Evolutionary conservation across 2,113 vertebrate genomes (phyloP).

Genomic region (Gymnarchus niloticus): DNA sequence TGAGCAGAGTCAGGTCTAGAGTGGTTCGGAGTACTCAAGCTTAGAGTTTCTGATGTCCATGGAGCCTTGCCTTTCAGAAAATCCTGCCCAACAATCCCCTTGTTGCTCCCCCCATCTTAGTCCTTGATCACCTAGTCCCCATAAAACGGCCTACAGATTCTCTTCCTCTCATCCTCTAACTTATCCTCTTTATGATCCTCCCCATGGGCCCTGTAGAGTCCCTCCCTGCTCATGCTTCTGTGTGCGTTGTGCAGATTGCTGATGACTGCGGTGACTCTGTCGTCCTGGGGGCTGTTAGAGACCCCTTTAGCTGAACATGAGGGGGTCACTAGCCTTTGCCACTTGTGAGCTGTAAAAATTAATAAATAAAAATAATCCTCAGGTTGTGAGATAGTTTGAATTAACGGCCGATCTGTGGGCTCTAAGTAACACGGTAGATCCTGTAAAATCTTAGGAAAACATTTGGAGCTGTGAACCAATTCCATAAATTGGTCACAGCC

Average conservation of each 20-base stretch:
- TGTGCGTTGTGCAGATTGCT: too few species aligned
- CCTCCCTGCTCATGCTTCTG: neutral
- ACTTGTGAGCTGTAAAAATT: neutral
- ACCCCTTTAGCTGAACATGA: neutral
- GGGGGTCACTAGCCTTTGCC: neutral
- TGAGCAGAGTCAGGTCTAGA: neutral
- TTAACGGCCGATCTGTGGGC: constrained; percentile 31
- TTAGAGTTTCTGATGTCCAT: neutral
- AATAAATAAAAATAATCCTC: neutral
- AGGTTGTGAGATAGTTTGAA: neutral
- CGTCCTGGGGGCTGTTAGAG: neutral
- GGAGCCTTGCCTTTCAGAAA: neutral
- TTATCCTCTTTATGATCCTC: neutral
- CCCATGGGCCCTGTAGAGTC: neutral
- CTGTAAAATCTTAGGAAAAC: constrained; percentile 16
- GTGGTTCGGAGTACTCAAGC: neutral
- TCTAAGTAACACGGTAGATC: constrained; percentile 7
- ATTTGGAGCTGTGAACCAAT: constrained; percentile 16
- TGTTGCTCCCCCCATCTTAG: neutral
- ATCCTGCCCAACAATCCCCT: neutral
- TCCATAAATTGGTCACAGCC: constrained; percentile 27
- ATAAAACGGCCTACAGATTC: too few species aligned
- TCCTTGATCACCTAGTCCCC: too few species aligned
- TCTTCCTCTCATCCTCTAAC: neutral
- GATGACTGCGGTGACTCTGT: neutral